These are phyloP conservation scores for Microcebus tavaratra DNA, from an alignment of 2,113 vertebrate genomes.

Conservation along the genomic window DNA sequence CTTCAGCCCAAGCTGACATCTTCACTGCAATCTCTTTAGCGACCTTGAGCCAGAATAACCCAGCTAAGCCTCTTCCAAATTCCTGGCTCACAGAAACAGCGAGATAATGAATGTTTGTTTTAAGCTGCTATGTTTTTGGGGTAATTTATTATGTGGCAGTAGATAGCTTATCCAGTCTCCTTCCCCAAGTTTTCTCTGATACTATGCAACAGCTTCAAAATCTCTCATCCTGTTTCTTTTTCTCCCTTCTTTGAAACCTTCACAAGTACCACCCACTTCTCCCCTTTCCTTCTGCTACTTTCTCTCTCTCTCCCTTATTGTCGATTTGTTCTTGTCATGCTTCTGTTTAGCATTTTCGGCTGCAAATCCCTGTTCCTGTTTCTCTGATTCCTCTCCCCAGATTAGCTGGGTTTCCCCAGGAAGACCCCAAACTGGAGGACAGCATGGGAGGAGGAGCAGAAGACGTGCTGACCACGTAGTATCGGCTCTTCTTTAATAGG, in stretches of 20 bases:
- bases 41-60: not conserved
- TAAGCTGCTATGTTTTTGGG: not conserved
- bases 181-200: not conserved
- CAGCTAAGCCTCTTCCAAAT: not conserved
- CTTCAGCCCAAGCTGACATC: not conserved
- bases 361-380: not conserved
- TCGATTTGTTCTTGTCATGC: not conserved
- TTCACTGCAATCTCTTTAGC: not conserved
- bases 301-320: not conserved
- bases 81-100: not conserved
- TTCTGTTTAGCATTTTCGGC: not conserved
- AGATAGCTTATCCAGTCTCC: not conserved
- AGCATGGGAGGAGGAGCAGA: not conserved
- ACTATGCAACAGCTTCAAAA: not conserved
- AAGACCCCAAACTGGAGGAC: not conserved
- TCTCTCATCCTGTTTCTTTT: not conserved
- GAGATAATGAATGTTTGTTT: not conserved
- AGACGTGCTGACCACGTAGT: not conserved
- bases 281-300: not conserved
- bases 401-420: not conserved
- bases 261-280: not conserved
- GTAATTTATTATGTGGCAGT: not conserved
- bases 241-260: not conserved
- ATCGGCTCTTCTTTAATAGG: not conserved
- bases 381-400: not conserved